Evolutionary conservation across 2,797 vertebrate genomes (phyloP).

Genomic region (Pipistrellus kuhlii): DNA sequence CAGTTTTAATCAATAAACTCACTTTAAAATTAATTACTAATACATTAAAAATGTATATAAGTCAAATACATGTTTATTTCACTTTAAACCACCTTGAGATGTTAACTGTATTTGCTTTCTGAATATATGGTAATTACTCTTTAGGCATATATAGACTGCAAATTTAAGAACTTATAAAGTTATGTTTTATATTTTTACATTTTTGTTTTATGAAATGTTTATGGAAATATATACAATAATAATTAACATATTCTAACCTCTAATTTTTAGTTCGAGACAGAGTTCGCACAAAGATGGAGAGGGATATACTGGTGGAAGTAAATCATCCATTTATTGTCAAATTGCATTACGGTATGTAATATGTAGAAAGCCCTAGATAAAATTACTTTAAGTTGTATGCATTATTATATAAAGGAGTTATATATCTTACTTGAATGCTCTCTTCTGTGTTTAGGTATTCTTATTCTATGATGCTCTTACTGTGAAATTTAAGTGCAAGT

Average conservation of each 20-base stretch:
- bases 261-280: slow-evolving; percentile 94
- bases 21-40: slow-evolving; percentile 20
- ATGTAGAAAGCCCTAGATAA: neutral
- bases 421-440: neutral
- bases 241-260: slow-evolving; percentile 51
- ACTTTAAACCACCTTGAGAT: slow-evolving; percentile 8
- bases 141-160: neutral
- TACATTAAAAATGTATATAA: neutral
- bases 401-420: neutral
- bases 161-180: slow-evolving; percentile 34
- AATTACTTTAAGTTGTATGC: neutral
- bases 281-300: slow-evolving; percentile 98
- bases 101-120: slow-evolving; percentile 44
- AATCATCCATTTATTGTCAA: slow-evolving; percentile 99
- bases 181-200: neutral
- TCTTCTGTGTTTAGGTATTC: neutral
- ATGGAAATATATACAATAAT: neutral
- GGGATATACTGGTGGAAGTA: slow-evolving; percentile 99
- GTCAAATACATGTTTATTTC: neutral
- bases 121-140: slow-evolving; percentile 13
- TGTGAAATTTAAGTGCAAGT: neutral
- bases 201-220: neutral
- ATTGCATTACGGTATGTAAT: slow-evolving; percentile 97
- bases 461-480: neutral
- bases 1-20: slow-evolving; percentile 51